phyloP scores from a whole-genome alignment of 2,888 invertebrate genomes.

The Odontomyia ornata region DNA sequence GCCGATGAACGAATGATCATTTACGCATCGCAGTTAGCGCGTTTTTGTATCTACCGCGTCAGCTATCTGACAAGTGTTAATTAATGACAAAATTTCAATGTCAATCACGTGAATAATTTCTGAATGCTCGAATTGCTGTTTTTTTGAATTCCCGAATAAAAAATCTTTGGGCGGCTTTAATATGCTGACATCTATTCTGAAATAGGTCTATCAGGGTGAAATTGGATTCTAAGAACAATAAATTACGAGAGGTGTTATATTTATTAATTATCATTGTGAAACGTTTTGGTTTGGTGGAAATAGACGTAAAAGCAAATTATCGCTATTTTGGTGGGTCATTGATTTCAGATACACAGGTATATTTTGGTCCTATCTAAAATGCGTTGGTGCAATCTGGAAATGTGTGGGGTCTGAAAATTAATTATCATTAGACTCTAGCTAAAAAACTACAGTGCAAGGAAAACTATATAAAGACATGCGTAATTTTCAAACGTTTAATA shows the following conservation, averaged over 20 bases:
- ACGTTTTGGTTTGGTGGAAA: no score
- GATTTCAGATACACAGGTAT: no score
- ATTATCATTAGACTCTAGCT: no score
- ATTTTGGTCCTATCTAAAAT: no score
- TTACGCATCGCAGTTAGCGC: neutral
- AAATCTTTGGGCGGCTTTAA: no score
- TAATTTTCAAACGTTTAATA: no score
- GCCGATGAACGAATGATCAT: neutral
- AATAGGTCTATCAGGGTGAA: neutral
- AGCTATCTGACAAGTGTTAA: conserved; percentile 35
- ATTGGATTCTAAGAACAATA: neutral
- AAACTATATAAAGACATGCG: no score
- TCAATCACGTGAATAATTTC: conserved; percentile 41
- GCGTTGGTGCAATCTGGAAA: no score
- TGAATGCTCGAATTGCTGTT: neutral
- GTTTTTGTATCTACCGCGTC: neutral
- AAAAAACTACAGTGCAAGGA: no score
- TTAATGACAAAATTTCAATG: conserved; percentile 41
- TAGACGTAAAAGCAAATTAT: no score
- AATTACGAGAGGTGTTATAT: neutral
- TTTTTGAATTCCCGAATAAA: neutral
- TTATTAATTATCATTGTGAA: neutral
- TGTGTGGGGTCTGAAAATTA: no score
- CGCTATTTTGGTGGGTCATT: no score
- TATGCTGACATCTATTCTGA: neutral